Evolutionary conservation across 2,113 vertebrate genomes (phyloP).

Genomic region (Castor canadensis): DNA sequence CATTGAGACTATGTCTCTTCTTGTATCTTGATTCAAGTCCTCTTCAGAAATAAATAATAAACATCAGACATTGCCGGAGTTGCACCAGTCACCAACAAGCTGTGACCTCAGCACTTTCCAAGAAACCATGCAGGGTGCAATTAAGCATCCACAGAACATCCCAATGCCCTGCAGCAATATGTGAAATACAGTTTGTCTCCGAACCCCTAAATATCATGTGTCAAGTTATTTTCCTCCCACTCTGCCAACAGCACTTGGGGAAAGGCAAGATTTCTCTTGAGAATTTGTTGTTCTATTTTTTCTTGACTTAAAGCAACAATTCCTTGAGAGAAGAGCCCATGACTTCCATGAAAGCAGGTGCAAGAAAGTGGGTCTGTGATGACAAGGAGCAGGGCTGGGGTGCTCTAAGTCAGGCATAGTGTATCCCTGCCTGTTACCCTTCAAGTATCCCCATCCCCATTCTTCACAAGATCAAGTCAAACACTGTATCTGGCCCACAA

Average conservation of each 20-base stretch:
- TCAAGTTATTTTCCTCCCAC: constrained; percentile 59
- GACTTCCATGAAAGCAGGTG: background rate
- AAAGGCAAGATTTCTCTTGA: constrained; percentile 58
- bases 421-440: background rate
- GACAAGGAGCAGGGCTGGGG: background rate
- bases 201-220: constrained; percentile 37
- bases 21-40: background rate
- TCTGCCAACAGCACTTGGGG: constrained; percentile 56
- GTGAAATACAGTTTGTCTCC: background rate
- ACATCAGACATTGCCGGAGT: background rate
- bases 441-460: background rate
- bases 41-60: constrained; percentile 51
- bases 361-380: background rate
- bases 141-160: background rate
- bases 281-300: constrained; percentile 64
- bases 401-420: background rate
- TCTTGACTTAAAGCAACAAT: constrained; percentile 68
- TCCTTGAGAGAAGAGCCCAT: constrained; percentile 42
- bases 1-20: background rate
- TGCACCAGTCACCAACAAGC: background rate
- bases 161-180: background rate
- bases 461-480: background rate
- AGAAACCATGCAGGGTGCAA: background rate
- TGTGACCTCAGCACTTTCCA: background rate
- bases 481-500: background rate